Percentiles rank a stretch among this genome's conserved stretches.
These are phyloP conservation scores for Pelobates cultripes DNA, from an alignment of 2,797 vertebrate genomes.

Conservation along the genomic window DNA sequence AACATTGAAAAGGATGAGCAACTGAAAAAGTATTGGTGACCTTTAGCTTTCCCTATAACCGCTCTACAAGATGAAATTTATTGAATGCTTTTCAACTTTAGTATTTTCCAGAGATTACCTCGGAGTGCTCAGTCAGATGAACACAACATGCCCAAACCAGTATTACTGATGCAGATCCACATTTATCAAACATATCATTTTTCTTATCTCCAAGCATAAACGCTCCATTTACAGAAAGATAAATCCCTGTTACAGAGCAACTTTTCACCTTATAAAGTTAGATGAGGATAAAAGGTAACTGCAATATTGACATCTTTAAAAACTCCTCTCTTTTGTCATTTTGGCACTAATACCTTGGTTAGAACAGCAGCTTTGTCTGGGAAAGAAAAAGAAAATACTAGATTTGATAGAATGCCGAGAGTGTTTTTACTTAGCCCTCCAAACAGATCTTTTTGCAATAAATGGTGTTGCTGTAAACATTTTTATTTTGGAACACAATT, in stretches of 20 bases:
- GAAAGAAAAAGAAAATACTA: background rate
- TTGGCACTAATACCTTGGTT: conserved; percentile 39
- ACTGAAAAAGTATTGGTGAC: conserved; percentile 4
- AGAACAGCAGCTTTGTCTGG: conserved; percentile 20
- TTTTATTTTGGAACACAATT: conserved; percentile 14
- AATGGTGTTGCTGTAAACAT: conserved; percentile 11
- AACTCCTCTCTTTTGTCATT: conserved; percentile 36
- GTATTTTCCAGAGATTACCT: conserved; percentile 26
- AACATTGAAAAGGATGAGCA: conserved; percentile 23
- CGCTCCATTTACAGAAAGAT: conserved; percentile 37
- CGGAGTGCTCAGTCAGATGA: conserved; percentile 20
- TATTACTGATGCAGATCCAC: conserved; percentile 43
- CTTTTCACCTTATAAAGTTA: conserved; percentile 28
- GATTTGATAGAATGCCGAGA: conserved; percentile 5
- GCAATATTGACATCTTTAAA: conserved; percentile 37
- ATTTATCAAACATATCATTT: conserved; percentile 52
- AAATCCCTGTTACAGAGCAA: conserved; percentile 35
- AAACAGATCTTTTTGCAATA: background rate
- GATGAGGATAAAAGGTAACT: conserved; percentile 40
- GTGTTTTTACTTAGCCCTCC: conserved; percentile 15
- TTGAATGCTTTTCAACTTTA: conserved; percentile 30
- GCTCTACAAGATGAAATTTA: conserved; percentile 22
- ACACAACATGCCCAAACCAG: conserved; percentile 36
- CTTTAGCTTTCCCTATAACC: conserved; percentile 15
- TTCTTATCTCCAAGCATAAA: conserved; percentile 41